Conservation (phyloP, 2,113 vertebrate species). For the human region GRCh38 chr16:72590001-72590500, state of each 20-base stretch:
- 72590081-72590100: conserved; percentile 90
- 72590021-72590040: conserved; percentile 88
- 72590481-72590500: conserved; percentile 48
- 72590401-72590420: conserved; percentile 85
- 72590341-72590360: conserved; percentile 88
- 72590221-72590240: conserved; percentile 92
- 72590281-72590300: conserved; percentile 90
- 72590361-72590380: conserved; percentile 86
- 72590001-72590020: conserved; percentile 84
- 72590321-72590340: conserved; percentile 90
- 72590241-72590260: conserved; percentile 90
- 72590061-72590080: conserved; percentile 91
- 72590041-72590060: conserved; percentile 89
- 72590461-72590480: conserved; percentile 80
- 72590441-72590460: conserved; percentile 74
- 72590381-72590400: conserved; percentile 83
- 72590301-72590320: conserved; percentile 89
- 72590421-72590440: conserved; percentile 79
- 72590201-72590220: conserved; percentile 93
- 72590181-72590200: conserved; percentile 92
- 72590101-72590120: conserved; percentile 91
- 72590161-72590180: conserved; percentile 90
- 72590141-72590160: conserved; percentile 91
- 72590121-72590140: conserved; percentile 88
- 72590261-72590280: conserved; percentile 92